These are phyloP conservation scores for Sympetrum striolatum DNA, from an alignment of 2,888 invertebrate genomes.

Conservation along the genomic window DNA sequence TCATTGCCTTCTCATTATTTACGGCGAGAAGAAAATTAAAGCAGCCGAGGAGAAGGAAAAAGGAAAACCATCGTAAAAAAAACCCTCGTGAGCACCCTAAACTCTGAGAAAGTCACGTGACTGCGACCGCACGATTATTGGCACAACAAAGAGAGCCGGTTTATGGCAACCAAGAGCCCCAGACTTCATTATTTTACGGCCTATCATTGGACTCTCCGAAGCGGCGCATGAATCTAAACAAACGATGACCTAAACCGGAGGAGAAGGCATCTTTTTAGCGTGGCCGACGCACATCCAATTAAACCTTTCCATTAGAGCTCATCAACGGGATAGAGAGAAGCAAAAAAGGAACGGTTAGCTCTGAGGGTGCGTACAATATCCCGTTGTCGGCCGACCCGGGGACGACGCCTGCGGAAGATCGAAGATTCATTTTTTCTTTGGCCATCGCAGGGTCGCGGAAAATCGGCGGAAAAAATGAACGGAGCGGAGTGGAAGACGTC, in stretches of 20 bases:
- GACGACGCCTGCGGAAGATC: not conserved
- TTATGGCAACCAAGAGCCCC: not conserved
- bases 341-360: not conserved
- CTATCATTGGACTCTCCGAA: not conserved
- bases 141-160: not conserved
- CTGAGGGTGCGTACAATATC: not conserved
- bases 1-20: conserved; percentile 19
- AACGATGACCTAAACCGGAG: not conserved
- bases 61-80: not conserved
- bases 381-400: not conserved
- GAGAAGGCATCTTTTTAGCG: not conserved
- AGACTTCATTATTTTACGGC: not conserved
- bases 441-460: not conserved
- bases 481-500: not conserved
- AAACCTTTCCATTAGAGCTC: conserved; percentile 36
- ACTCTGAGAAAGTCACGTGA: not conserved
- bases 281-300: not conserved
- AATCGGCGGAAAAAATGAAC: no score
- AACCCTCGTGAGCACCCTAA: not conserved
- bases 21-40: conserved; percentile 26
- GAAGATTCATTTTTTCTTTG: not conserved
- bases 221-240: not conserved
- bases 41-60: not conserved
- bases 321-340: not conserved
- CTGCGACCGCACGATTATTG: not conserved